Conservation (phyloP, 2,113 vertebrate species). For the Megatriorchis doriae region DNA sequence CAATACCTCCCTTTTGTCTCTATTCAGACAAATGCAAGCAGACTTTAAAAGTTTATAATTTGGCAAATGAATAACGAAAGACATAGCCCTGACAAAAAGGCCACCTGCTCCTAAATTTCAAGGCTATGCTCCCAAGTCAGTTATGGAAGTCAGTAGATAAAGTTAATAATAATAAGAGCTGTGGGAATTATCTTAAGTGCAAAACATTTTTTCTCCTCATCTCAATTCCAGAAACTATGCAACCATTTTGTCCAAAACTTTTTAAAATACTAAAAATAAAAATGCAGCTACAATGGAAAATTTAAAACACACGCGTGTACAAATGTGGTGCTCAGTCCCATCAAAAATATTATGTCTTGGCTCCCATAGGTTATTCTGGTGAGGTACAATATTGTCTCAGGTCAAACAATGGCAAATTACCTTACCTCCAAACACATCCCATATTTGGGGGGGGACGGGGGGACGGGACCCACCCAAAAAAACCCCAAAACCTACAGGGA, state of each 20-base stretch:
- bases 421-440: neutral
- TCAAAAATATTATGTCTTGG: neutral
- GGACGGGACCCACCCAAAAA: too few relatives aligned
- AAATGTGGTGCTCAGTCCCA: neutral
- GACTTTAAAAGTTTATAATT: neutral
- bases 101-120: neutral
- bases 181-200: neutral
- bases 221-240: neutral
- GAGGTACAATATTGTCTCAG: neutral
- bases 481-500: neutral
- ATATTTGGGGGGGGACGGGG: neutral
- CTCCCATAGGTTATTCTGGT: neutral
- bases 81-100: neutral
- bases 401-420: neutral
- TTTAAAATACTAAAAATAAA: neutral
- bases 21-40: neutral
- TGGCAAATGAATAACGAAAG: neutral
- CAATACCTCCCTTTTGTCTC: neutral
- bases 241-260: neutral
- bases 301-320: accelerated
- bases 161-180: neutral
- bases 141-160: neutral
- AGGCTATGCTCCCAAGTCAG: neutral
- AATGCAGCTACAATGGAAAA: neutral
- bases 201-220: neutral